Conservation (phyloP, 2,888 invertebrate species). For the Aquatica leii region DNA sequence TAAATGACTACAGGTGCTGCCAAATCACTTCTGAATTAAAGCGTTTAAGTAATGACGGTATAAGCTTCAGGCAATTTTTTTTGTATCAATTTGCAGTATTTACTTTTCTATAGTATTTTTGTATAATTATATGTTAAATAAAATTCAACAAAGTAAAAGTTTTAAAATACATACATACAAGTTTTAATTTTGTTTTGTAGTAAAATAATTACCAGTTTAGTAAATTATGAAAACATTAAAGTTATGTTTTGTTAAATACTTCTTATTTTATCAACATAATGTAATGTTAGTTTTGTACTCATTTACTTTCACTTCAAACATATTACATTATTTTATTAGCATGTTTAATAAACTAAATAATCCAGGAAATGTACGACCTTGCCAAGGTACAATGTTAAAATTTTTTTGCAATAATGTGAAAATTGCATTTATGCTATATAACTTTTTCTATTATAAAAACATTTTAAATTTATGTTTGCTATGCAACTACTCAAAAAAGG, state of each 20-base stretch:
- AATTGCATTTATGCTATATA: neutral
- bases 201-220: neutral
- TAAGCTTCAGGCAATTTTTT: conserved; percentile 14
- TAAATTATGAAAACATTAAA: conserved; percentile 3
- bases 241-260: neutral
- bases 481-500: too few relatives aligned
- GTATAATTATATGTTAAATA: neutral
- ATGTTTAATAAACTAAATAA: conserved; percentile 18
- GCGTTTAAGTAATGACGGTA: conserved; percentile 20
- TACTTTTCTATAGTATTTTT: neutral
- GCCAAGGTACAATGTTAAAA: too few relatives aligned
- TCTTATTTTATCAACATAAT: neutral
- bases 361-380: conserved; percentile 22
- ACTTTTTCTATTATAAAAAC: too few relatives aligned
- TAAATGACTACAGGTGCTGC: too few relatives aligned
- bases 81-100: conserved; percentile 11
- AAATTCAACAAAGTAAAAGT: neutral
- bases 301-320: neutral
- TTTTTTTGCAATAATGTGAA: too few relatives aligned
- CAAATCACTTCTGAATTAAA: conserved; percentile 21
- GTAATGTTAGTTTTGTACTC: too few relatives aligned
- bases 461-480: too few relatives aligned
- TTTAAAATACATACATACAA: neutral
- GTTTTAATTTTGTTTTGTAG: neutral
- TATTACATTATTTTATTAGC: neutral